phyloP scores from a whole-genome alignment of 2,113 vertebrate species.

The Gymnorhina tibicen region DNA sequence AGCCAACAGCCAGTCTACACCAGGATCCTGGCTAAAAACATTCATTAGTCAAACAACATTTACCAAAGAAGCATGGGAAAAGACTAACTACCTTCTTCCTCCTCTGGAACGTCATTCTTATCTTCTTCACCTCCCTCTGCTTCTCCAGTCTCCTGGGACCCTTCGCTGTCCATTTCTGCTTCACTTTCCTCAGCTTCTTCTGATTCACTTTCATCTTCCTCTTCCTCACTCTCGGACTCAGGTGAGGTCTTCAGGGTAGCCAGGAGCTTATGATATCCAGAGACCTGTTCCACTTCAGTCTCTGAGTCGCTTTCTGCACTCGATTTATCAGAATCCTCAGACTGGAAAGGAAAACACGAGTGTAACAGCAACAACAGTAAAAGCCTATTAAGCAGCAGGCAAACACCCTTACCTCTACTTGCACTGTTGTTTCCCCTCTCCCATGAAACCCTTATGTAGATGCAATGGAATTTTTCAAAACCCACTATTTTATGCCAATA shows the following conservation, averaged over 20 bases:
- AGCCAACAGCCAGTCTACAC: not conserved
- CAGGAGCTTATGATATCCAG: constrained; percentile 89
- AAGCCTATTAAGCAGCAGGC: not conserved
- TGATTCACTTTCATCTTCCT: constrained; percentile 66
- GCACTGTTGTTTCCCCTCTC: not conserved
- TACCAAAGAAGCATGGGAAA: not conserved
- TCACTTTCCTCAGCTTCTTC: constrained; percentile 65
- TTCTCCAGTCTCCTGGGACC: not conserved
- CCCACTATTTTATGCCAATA: not conserved
- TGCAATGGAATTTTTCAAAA: not conserved
- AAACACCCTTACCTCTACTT: not conserved
- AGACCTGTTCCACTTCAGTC: constrained; percentile 77
- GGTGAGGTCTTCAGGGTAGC: constrained; percentile 77
- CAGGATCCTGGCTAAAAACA: not conserved
- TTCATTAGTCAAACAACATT: fast-evolving
- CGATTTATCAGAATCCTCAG: constrained; percentile 75
- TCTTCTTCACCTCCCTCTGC: not conserved
- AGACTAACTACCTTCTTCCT: constrained; percentile 39
- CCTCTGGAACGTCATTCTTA: not conserved
- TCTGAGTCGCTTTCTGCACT: constrained; percentile 75
- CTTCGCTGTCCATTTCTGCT: constrained; percentile 42
- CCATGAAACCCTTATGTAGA: not conserved
- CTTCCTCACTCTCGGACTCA: constrained; percentile 70
- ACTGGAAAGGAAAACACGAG: constrained; percentile 51
- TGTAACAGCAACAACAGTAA: not conserved